Evolutionary conservation across 2,797 vertebrate genomes (phyloP).

Genomic region (Darevskia mixta): DNA sequence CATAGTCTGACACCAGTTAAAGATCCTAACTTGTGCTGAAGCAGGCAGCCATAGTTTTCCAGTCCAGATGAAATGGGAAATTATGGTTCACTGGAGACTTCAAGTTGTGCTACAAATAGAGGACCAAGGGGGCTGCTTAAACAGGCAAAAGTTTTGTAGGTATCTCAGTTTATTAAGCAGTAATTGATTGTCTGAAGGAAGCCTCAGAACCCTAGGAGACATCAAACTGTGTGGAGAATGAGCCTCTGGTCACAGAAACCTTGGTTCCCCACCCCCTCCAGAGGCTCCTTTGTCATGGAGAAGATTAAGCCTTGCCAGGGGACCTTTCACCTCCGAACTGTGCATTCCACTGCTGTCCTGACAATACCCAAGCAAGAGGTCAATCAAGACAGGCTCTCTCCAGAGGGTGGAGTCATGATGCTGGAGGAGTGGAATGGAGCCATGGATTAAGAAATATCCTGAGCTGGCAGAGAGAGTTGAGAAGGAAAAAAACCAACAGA

Average conservation of each 20-base stretch:
- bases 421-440: too few species aligned
- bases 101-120: background rate
- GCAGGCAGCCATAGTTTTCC: background rate
- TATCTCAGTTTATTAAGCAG: background rate
- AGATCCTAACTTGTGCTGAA: background rate
- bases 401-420: too few species aligned
- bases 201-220: background rate
- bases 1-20: background rate
- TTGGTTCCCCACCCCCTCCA: background rate
- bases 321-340: slow-evolving; percentile 14
- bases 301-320: background rate
- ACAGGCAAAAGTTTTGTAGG: background rate
- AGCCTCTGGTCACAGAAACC: background rate
- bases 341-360: background rate
- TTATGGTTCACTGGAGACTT: background rate
- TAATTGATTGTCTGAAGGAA: background rate
- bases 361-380: background rate
- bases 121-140: background rate
- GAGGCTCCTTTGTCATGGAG: background rate
- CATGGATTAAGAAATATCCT: too few species aligned
- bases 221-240: background rate
- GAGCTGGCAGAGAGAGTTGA: too few species aligned
- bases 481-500: too few species aligned
- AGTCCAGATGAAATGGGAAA: background rate
- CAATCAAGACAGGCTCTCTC: background rate